These are phyloP conservation scores for Agonum fuliginosum DNA, from an alignment of 2,888 invertebrate species.

Conservation along the genomic window DNA sequence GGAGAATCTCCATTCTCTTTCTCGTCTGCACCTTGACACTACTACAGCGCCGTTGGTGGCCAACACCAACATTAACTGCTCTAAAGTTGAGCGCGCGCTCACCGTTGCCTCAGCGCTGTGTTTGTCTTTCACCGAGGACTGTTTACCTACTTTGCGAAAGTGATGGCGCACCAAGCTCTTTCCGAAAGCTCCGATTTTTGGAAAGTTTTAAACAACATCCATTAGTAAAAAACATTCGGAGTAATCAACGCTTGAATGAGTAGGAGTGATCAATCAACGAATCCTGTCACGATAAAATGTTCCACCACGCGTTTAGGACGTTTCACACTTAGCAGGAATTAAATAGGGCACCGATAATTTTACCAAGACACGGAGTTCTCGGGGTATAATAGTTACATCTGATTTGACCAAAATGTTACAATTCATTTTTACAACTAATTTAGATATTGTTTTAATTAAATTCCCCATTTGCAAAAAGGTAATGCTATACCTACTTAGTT, in stretches of 20 bases:
- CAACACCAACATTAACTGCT: slow-evolving; percentile 56
- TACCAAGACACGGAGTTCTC: no score
- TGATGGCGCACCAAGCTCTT: slow-evolving; percentile 49
- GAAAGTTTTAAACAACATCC: slow-evolving; percentile 57
- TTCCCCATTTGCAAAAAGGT: no score
- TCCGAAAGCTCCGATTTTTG: slow-evolving; percentile 48
- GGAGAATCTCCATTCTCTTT: not conserved
- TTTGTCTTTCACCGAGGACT: slow-evolving; percentile 51
- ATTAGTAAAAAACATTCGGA: slow-evolving; percentile 49
- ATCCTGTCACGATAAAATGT: slow-evolving; percentile 19
- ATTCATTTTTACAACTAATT: no score
- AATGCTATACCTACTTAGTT: no score
- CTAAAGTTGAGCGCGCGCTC: slow-evolving; percentile 42
- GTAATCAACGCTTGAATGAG: slow-evolving; percentile 49
- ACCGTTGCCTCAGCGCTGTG: no score
- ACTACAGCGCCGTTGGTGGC: slow-evolving; percentile 27
- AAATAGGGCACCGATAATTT: not conserved
- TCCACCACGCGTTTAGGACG: not conserved
- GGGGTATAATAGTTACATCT: no score
- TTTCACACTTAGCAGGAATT: not conserved
- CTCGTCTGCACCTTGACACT: not conserved
- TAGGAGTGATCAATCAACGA: slow-evolving; percentile 41
- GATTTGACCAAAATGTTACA: no score
- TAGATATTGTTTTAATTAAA: no score
- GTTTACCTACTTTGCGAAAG: slow-evolving; percentile 56